Base-by-base conservation (phyloP, 1,140 invertebrate genomes). In the Agrypnia vestita region DNA sequence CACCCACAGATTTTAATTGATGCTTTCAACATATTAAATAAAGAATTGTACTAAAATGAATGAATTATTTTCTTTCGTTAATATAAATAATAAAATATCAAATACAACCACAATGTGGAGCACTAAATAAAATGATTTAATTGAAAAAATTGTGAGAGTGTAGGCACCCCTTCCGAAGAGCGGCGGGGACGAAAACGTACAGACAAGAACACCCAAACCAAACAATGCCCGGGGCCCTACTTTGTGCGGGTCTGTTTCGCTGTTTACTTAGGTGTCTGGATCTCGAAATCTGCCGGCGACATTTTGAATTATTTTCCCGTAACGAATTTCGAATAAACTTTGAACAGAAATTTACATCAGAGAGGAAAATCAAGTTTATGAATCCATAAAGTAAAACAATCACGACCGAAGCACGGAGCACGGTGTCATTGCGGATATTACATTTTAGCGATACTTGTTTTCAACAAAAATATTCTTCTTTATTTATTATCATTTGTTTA, bases 261-360 rank as follows among this genome's bases (percentile, higher is more conserved):
- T 72, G 69, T 72, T 72, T 72, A 72, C 69, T 72, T 72, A 72
- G 69, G 69, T 72, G 69, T 72, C 69, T 72, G 69, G 19, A 12
- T 72, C 69, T 72, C 69, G 17, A 72, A 72, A 72, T 72, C 69
- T 72, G 69, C 69, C 49, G 49, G 69, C 69, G 69, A 72, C 69
- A 72, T 72, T 72, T 72, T 72, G 69, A 72, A 72, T 72, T 72
- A 72, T 72, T 72, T 72, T 51, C 69, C 49, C 69, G 69, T 72
- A 72, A 72, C 69, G 47, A 53, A 72, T 72, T 72, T 72, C 15
- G 69, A 72, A 72, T 72, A 72, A 72, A 72, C 69, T 72, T 72
- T 72, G 69, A 72, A 72, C 69, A 53, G 69, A 72, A 72, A 72
- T 72, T 72, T 72, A 72, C 69, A 72, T 72, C 49, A 51, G 46